Base-by-base conservation (phyloP, 2,888 invertebrate species). In the Leucania comma region DNA sequence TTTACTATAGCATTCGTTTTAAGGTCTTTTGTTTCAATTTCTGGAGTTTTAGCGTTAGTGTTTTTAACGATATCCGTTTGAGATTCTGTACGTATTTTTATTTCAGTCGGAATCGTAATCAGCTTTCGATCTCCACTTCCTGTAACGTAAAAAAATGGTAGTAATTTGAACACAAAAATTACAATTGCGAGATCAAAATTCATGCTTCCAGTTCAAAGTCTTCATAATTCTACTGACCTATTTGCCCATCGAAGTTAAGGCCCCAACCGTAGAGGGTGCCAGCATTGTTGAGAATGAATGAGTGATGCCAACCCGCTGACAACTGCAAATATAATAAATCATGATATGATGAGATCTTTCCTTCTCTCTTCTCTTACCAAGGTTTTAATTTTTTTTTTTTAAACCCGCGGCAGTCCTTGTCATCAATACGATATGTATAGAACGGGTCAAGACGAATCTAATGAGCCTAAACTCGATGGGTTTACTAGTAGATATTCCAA, bases 231-330 rank as follows among this genome's bases (percentile, higher is more conserved):
- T 42, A 82, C 88, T 87, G 78, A 95, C 98, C 98, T 66, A 99
- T 94, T 90, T 99, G 99, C 48, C 99, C 98, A 89, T 99, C 99
- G 76, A 98, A 97, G 93, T 98, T 99, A 77, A 98, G 97, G 2
- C 99, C 99, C 98, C 99, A 99, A 0, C 97, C 97, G 86, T 98
- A 98, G 2, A 98, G 92, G 10, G 97, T 96, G 8, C 98, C 98
- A 64, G 97, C 96, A 65, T 97, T 97, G 54, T 98, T 97, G 61
- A 98, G 90, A 63, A 98, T 92, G 53, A 97, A 97, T 51, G 98
- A 98, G 91, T 99, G 99, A 88, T 98, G 98, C 92, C 98, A 98
- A 1, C 99, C 99, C 70, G 97, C 97, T 54, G 98, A 95, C 75
- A 97, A 78, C 95, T 95, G 87, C 2, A 75, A 72, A 22, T 54